Conservation (phyloP, 2,888 invertebrate species). For the Smittia sp. region DNA sequence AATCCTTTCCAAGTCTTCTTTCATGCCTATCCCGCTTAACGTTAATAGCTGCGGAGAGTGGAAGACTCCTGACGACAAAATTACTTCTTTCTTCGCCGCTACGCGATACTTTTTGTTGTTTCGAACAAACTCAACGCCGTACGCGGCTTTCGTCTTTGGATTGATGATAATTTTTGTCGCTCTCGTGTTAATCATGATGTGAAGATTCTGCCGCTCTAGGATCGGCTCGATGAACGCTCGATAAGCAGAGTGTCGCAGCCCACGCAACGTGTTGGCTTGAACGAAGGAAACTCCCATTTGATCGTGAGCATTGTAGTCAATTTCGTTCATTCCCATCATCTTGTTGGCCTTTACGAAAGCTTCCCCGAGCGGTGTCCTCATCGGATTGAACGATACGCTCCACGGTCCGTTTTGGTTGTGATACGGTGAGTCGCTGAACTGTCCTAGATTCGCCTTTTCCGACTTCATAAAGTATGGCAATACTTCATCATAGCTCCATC, state of each 20-base stretch:
- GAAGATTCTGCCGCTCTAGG: slow-evolving; percentile 55
- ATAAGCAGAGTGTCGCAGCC: slow-evolving; percentile 55
- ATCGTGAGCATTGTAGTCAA: slow-evolving; percentile 50
- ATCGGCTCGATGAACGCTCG: slow-evolving; percentile 57
- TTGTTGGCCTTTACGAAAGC: slow-evolving; percentile 60
- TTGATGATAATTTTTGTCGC: slow-evolving; percentile 55
- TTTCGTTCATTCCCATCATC: slow-evolving; percentile 55
- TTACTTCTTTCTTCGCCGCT: slow-evolving; percentile 58
- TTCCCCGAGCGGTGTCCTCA: slow-evolving; percentile 55
- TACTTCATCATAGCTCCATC: slow-evolving; percentile 54
- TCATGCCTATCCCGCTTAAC: slow-evolving; percentile 61
- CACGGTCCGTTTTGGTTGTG: slow-evolving; percentile 51
- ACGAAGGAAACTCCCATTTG: slow-evolving; percentile 58
- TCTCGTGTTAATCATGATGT: slow-evolving; percentile 56
- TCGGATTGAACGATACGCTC: slow-evolving; percentile 49
- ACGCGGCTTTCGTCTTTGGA: slow-evolving; percentile 50
- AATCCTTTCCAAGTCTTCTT: slow-evolving; percentile 51
- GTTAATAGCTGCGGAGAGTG: slow-evolving; percentile 62
- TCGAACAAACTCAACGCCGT: slow-evolving; percentile 54
- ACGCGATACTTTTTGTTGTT: slow-evolving; percentile 48
- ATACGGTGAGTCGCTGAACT: slow-evolving; percentile 46
- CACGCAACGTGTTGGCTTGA: slow-evolving; percentile 56
- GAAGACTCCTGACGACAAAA: slow-evolving; percentile 64
- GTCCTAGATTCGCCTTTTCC: slow-evolving; percentile 45
- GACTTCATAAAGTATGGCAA: slow-evolving; percentile 48